phyloP scores from a whole-genome alignment of 2,797 vertebrate genomes.

The Sylvilagus floridanus region DNA sequence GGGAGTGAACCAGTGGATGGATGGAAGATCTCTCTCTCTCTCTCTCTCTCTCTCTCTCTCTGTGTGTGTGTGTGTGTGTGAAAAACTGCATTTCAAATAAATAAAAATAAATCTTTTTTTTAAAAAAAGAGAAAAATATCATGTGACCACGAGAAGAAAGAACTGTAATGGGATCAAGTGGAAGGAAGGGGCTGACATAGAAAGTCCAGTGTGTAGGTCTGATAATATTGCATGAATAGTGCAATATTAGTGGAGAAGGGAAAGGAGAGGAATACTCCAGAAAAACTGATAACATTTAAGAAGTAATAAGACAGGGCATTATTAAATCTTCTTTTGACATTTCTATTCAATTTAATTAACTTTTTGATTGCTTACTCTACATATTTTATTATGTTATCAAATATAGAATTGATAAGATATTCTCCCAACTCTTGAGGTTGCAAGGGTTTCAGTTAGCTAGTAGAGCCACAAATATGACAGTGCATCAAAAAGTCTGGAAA shows the following conservation, averaged over 20 bases:
- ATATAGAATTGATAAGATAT: background rate
- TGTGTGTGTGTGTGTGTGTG: no score
- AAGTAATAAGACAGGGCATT: conserved; percentile 24
- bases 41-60: no score
- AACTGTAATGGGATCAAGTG: background rate
- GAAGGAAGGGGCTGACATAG: conserved; percentile 33
- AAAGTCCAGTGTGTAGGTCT: conserved; percentile 48
- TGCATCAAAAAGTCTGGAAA: no score
- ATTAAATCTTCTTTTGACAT: conserved; percentile 38
- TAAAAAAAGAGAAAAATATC: no score
- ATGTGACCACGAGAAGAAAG: background rate
- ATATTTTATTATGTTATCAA: conserved; percentile 14
- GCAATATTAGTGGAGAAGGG: background rate
- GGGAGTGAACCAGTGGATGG: no score
- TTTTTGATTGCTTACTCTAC: background rate
- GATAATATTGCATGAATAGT: background rate
- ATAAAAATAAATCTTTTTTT: no score
- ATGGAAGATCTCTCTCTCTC: no score
- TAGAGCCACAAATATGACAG: background rate
- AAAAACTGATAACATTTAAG: conserved; percentile 43
- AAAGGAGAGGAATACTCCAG: conserved; percentile 27
- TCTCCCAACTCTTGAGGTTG: background rate
- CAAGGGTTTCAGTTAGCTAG: background rate
- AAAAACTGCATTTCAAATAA: no score
- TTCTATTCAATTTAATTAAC: conserved; percentile 39